A percentile compares a stretch with the other conserved stretches of the same genome.
These are phyloP conservation scores for Mungos mungo DNA, from an alignment of 2,113 vertebrate species.

Conservation along the genomic window DNA sequence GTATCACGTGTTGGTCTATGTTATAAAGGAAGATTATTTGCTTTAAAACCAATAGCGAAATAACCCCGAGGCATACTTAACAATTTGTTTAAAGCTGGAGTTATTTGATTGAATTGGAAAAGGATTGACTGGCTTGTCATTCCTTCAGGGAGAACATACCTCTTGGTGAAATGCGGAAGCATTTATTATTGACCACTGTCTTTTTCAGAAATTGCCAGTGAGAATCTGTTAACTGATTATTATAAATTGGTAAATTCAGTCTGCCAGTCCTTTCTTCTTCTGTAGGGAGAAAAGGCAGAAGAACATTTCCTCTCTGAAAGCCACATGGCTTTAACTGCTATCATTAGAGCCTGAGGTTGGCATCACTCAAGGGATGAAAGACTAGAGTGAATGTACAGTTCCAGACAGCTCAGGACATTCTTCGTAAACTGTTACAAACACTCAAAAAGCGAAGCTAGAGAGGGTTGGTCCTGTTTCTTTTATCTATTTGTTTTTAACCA, in stretches of 20 bases:
- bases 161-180: not conserved
- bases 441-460: not conserved
- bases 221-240: not conserved
- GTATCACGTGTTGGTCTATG: constrained; percentile 43
- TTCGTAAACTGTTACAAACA: not conserved
- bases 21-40: constrained; percentile 35
- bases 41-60: constrained; percentile 35
- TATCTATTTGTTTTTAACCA: not conserved
- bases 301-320: not conserved
- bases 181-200: not conserved
- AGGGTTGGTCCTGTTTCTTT: not conserved
- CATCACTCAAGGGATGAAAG: not conserved
- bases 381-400: not conserved
- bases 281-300: not conserved
- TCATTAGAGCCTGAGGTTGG: not conserved
- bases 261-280: not conserved
- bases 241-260: constrained; percentile 32
- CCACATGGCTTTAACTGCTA: not conserved
- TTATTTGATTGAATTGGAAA: constrained; percentile 29
- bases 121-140: not conserved
- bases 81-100: not conserved
- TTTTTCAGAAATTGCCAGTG: not conserved
- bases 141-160: not conserved
- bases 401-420: not conserved
- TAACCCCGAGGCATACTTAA: not conserved